Conservation (phyloP, 2,113 vertebrate genomes). For the Columba livia region DNA sequence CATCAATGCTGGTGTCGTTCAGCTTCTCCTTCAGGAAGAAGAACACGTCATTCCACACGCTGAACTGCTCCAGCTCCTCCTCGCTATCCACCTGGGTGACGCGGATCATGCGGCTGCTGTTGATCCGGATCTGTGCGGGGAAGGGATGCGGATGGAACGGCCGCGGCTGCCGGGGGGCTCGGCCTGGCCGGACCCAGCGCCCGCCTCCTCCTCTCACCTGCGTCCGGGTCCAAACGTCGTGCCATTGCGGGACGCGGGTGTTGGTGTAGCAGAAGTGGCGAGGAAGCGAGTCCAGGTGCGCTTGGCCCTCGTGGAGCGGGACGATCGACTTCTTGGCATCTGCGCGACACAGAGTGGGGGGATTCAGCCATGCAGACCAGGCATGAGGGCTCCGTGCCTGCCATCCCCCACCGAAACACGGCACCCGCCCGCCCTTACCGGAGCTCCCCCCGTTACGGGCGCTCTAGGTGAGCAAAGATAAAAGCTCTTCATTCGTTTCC, state of each 20-base stretch:
- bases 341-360: background rate
- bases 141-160: background rate
- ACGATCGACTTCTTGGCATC: background rate
- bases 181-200: fast-evolving
- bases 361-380: fast-evolving
- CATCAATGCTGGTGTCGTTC: constrained; percentile 87
- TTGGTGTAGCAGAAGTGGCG: constrained; percentile 87
- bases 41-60: constrained; percentile 78
- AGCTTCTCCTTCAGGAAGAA: constrained; percentile 84
- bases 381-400: fast-evolving
- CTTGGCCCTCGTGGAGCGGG: constrained; percentile 73
- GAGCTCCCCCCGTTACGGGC: fast-evolving
- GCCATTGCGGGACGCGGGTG: constrained; percentile 78
- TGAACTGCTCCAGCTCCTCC: constrained; percentile 86
- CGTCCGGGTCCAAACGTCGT: constrained; percentile 88
- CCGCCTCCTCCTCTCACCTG: constrained; percentile 74
- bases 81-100: constrained; percentile 87
- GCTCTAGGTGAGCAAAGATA: fast-evolving
- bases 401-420: fast-evolving
- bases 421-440: fast-evolving
- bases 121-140: constrained; percentile 81
- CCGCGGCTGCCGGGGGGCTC: fast-evolving
- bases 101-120: constrained; percentile 83
- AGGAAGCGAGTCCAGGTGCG: background rate
- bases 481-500: background rate